phyloP scores from a whole-genome alignment of 1,140 invertebrate species.

The Hetaerina americana region DNA sequence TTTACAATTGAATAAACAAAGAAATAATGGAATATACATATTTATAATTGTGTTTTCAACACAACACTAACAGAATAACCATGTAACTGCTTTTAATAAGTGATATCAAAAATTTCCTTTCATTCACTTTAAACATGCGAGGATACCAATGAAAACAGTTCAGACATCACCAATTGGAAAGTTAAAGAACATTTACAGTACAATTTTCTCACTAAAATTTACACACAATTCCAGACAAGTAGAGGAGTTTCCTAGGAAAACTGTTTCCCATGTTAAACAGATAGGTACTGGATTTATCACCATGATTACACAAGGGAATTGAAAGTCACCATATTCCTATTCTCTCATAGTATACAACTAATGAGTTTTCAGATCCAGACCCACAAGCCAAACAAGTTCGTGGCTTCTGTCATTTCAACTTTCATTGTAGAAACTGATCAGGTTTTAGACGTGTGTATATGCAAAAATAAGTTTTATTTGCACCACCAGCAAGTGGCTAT shows the following conservation, averaged over 20 bases:
- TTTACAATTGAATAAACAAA: neutral
- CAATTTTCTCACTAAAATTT: neutral
- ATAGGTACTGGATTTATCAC: neutral
- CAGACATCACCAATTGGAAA: neutral
- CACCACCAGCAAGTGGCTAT: neutral
- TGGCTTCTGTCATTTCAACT: too few relatives aligned
- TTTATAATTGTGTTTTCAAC: neutral
- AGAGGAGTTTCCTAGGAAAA: neutral
- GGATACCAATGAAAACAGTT: neutral
- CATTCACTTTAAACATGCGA: too few relatives aligned
- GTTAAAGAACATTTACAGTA: neutral
- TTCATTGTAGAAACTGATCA: neutral
- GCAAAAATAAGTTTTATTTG: neutral
- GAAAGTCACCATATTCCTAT: neutral
- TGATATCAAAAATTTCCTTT: neutral
- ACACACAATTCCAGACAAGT: neutral
- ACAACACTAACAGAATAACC: neutral
- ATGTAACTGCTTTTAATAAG: neutral
- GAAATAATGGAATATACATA: neutral
- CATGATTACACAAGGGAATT: neutral
- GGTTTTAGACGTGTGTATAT: neutral
- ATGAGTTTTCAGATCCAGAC: too few relatives aligned
- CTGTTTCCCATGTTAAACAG: neutral
- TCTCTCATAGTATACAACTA: neutral
- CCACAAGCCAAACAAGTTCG: too few relatives aligned